These are phyloP conservation scores for Choristoneura rosaceana DNA, from an alignment of 2,888 invertebrate genomes.

Conservation along the genomic window DNA sequence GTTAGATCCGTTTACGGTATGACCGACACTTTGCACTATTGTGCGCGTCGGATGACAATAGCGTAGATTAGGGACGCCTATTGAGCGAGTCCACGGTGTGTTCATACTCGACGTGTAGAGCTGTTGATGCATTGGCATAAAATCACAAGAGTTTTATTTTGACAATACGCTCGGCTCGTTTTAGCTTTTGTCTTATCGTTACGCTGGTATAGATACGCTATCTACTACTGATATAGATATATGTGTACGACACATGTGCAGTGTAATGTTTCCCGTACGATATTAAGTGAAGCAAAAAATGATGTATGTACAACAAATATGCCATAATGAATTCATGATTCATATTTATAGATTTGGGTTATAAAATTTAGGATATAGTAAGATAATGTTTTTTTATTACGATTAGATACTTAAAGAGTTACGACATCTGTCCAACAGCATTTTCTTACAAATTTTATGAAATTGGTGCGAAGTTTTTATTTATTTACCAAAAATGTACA, in stretches of 20 bases:
- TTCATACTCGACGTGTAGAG: slow-evolving; percentile 43
- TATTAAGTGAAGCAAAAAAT: slow-evolving; percentile 43
- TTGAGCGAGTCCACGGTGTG: not conserved
- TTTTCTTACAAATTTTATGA: slow-evolving; percentile 36
- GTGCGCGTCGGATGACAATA: slow-evolving; percentile 34
- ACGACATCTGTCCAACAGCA: slow-evolving; percentile 41
- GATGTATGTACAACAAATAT: slow-evolving; percentile 48
- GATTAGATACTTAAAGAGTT: slow-evolving; percentile 40
- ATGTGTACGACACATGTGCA: slow-evolving; percentile 60
- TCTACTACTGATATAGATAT: slow-evolving; percentile 68
- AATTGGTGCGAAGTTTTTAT: slow-evolving; percentile 50
- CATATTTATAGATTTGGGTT: slow-evolving; percentile 36
- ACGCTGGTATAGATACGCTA: slow-evolving; percentile 65
- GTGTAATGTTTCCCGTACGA: slow-evolving; percentile 48
- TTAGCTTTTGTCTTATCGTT: slow-evolving; percentile 64
- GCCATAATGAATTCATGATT: slow-evolving; percentile 60
- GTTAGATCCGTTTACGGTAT: slow-evolving; percentile 17
- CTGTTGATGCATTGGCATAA: slow-evolving; percentile 48
- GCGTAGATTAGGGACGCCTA: slow-evolving; percentile 23
- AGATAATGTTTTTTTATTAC: slow-evolving; percentile 27
- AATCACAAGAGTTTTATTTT: slow-evolving; percentile 55
- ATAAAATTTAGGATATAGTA: slow-evolving; percentile 34
- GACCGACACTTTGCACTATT: slow-evolving; percentile 25
- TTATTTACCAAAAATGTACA: slow-evolving; percentile 73
- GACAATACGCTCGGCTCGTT: slow-evolving; percentile 55